phyloP scores from a whole-genome alignment of 1,140 invertebrate genomes.

The Drosophila sturtevanti region DNA sequence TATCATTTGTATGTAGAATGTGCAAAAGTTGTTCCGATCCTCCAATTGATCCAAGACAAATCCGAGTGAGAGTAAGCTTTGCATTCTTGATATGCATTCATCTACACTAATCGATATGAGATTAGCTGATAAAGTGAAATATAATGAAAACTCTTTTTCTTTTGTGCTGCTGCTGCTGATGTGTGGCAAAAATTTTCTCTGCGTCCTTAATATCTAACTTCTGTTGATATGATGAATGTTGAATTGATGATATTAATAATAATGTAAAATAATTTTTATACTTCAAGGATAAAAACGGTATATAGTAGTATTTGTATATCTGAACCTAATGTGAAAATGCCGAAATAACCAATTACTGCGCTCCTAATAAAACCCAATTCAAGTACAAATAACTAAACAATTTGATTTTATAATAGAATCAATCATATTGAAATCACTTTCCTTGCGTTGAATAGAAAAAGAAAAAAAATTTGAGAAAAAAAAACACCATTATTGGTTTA shows the following conservation, averaged over 20 bases:
- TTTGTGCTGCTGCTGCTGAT: too few species aligned
- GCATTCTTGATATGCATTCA: slow-evolving; percentile 40
- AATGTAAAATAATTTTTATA: neutral
- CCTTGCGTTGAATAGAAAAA: too few species aligned
- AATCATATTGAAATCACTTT: too few species aligned
- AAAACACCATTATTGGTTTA: too few species aligned
- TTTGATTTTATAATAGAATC: too few species aligned
- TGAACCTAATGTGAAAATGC: neutral
- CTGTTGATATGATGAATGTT: slow-evolving; percentile 5
- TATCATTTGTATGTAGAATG: slow-evolving; percentile 20
- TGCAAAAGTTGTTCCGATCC: slow-evolving; percentile 29
- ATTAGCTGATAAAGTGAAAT: slow-evolving; percentile 25
- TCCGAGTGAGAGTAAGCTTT: slow-evolving; percentile 14
- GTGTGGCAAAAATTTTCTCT: neutral
- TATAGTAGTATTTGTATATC: neutral
- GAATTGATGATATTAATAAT: neutral
- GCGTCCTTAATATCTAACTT: neutral
- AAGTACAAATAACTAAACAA: neutral
- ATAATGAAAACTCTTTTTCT: slow-evolving; percentile 3
- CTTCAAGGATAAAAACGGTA: neutral
- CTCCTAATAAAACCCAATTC: neutral
- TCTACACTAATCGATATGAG: slow-evolving; percentile 32
- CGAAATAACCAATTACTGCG: neutral
- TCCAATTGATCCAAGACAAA: slow-evolving; percentile 38
- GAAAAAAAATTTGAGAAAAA: too few species aligned